A percentile compares a stretch with the other conserved stretches of the same genome.
Evolutionary conservation across 1,140 invertebrate genomes (phyloP).

Genomic region (Aphidius ervi): DNA sequence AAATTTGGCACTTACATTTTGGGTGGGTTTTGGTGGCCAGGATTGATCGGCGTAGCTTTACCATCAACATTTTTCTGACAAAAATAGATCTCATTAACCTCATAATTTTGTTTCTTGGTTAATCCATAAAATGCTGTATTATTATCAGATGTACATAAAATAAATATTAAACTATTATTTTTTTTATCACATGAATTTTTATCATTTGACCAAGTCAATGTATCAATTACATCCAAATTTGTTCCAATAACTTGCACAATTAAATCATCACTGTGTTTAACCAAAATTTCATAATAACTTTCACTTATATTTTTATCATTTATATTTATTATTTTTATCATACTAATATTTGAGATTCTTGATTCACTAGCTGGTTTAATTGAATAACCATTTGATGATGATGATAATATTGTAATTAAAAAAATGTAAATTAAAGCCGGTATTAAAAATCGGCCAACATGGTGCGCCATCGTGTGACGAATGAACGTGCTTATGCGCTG

Average conservation of each 20-base stretch:
- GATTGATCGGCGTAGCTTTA: slow-evolving; percentile 29
- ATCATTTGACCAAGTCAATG: slow-evolving; percentile 27
- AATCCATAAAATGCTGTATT: slow-evolving; percentile 32
- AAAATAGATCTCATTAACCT: slow-evolving; percentile 42
- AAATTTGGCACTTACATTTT: slow-evolving; percentile 10
- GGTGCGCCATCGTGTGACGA: slow-evolving; percentile 49
- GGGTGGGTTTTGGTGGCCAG: slow-evolving; percentile 16
- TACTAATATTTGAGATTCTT: slow-evolving; percentile 11
- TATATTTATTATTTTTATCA: background rate
- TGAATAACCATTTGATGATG: slow-evolving; percentile 1
- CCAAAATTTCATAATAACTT: background rate
- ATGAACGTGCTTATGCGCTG: slow-evolving; percentile 21
- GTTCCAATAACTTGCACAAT: slow-evolving; percentile 28
- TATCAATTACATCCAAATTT: slow-evolving; percentile 27
- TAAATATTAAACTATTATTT: slow-evolving; percentile 21
- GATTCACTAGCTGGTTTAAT: background rate
- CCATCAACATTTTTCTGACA: slow-evolving; percentile 31
- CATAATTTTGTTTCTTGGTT: slow-evolving; percentile 27
- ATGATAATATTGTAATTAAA: slow-evolving; percentile 27
- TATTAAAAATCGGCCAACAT: slow-evolving; percentile 38
- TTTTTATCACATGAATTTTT: slow-evolving; percentile 20
- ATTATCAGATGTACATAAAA: slow-evolving; percentile 23
- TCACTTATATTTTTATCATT: background rate
- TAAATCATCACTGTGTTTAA: background rate
- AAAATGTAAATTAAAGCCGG: slow-evolving; percentile 40